phyloP scores from a whole-genome alignment of 2,888 invertebrate genomes.

The Orthosia gracilis region DNA sequence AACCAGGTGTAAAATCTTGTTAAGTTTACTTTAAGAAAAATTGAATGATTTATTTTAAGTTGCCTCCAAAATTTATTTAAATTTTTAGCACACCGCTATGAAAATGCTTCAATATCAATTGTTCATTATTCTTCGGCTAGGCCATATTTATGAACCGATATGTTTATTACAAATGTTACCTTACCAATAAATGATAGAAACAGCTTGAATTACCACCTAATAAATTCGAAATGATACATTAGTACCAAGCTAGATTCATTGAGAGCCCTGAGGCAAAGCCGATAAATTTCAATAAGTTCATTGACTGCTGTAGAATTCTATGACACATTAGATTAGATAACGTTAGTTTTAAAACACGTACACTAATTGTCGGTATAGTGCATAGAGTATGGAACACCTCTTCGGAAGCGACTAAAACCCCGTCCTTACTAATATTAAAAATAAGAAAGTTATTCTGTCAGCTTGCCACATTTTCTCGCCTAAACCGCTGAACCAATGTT shows the following conservation, averaged over 20 bases:
- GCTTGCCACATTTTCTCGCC: too few species aligned
- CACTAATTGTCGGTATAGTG: constrained; percentile 57
- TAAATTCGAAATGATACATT: constrained; percentile 56
- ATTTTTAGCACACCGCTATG: too few species aligned
- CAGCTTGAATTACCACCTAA: constrained; percentile 43
- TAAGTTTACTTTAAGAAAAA: neutral
- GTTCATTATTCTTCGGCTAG: neutral
- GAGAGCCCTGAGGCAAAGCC: constrained; percentile 33
- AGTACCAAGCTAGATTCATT: constrained; percentile 46
- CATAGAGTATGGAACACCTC: neutral
- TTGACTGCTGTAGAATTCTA: constrained; percentile 46
- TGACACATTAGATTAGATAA: constrained; percentile 42
- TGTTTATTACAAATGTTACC: constrained; percentile 26
- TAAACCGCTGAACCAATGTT: too few species aligned
- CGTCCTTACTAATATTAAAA: neutral
- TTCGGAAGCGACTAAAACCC: neutral
- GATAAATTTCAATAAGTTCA: constrained; percentile 59
- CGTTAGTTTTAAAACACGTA: constrained; percentile 54
- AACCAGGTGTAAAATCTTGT: neutral
- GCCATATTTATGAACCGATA: constrained; percentile 17
- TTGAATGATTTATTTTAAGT: too few species aligned
- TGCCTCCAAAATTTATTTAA: too few species aligned
- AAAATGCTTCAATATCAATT: neutral
- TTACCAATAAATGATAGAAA: constrained; percentile 48
- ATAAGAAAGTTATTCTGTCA: too few species aligned